Evolutionary conservation across 2,113 vertebrate genomes (phyloP).

Genomic region (Tragulus kanchil): DNA sequence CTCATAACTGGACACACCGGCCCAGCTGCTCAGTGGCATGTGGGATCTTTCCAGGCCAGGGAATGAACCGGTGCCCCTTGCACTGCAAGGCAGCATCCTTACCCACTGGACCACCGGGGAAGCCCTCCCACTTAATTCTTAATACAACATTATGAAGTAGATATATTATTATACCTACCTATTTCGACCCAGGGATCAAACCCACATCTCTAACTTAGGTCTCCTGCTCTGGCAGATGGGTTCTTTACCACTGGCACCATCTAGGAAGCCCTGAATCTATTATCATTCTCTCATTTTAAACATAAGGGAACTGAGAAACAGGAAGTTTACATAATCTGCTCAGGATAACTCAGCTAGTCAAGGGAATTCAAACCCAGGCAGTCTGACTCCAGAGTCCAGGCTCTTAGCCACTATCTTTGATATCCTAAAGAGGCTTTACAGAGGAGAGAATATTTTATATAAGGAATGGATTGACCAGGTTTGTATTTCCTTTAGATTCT

Average conservation of each 20-base stretch:
- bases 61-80: too few relatives aligned
- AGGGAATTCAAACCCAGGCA: background rate
- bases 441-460: background rate
- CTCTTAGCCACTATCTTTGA: background rate
- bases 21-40: too few relatives aligned
- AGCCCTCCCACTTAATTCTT: too few relatives aligned
- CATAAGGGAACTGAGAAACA: conserved; percentile 28
- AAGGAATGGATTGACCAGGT: background rate
- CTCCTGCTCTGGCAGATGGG: too few relatives aligned
- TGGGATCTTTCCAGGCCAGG: too few relatives aligned
- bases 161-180: background rate
- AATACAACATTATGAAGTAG: background rate
- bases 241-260: background rate
- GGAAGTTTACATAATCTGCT: background rate
- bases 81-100: too few relatives aligned
- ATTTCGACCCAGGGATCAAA: background rate
- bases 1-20: too few relatives aligned
- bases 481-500: background rate
- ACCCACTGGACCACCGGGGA: too few relatives aligned
- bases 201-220: background rate
- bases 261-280: background rate
- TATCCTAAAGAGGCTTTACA: background rate
- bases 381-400: background rate
- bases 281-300: background rate
- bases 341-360: background rate